Conservation (phyloP, 1,140 invertebrate species). For the Ptiloglossa arizonensis region DNA sequence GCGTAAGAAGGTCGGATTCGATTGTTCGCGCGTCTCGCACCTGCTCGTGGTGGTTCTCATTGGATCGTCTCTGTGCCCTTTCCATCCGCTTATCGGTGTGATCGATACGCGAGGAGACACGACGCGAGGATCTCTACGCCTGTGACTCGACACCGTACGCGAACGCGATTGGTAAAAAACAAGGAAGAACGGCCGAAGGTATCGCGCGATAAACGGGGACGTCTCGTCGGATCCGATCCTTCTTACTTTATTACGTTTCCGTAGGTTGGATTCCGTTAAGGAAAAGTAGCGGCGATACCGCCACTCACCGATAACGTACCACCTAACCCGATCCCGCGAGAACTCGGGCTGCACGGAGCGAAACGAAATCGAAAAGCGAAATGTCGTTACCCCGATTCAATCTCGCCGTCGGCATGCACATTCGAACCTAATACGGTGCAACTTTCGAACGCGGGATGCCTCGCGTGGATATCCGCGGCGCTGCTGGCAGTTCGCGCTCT, state of each 20-base stretch:
- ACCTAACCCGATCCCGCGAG: background rate
- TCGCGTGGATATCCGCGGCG: background rate
- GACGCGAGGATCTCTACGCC: background rate
- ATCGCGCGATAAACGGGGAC: background rate
- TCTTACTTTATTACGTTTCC: background rate
- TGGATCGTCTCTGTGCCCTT: conserved; percentile 20
- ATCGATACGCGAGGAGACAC: background rate
- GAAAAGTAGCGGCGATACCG: background rate
- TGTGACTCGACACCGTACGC: background rate
- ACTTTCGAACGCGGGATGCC: conserved; percentile 1
- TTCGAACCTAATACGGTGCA: conserved; percentile 33
- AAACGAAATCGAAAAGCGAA: conserved; percentile 41
- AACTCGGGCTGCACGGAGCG: conserved; percentile 14
- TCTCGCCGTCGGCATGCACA: conserved; percentile 17
- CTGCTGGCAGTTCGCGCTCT: background rate
- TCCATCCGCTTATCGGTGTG: background rate
- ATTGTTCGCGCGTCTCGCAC: too few species aligned
- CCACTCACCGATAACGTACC: conserved; percentile 4
- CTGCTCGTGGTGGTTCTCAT: conserved; percentile 23
- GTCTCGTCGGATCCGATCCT: background rate
- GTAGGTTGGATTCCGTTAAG: background rate
- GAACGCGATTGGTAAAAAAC: background rate
- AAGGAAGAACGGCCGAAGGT: background rate
- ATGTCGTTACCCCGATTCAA: conserved; percentile 35
- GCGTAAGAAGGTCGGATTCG: too few species aligned